Conservation (phyloP, 2,888 invertebrate genomes). For the Tiphia femorata region DNA sequence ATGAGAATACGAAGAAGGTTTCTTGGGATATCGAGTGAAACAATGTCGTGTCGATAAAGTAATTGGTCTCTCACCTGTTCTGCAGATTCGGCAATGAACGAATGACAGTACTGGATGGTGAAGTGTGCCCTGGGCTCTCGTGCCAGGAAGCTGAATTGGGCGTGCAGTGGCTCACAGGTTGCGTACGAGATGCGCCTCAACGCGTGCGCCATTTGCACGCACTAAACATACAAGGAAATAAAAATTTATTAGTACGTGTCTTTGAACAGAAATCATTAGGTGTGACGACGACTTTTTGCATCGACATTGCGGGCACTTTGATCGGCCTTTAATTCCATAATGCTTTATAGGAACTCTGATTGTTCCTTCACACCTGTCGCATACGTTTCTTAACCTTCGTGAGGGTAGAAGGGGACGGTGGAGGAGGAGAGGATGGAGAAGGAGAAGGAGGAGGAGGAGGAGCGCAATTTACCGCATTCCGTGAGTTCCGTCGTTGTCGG, state of each 20-base stretch:
- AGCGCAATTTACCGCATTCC: conserved; percentile 5
- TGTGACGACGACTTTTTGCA: not conserved
- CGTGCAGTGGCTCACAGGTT: conserved; percentile 84
- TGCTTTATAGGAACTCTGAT: not conserved
- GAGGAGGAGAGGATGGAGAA: too few species aligned
- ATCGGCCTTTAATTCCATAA: not conserved
- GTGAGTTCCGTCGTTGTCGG: not conserved
- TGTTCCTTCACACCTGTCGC: conserved; percentile 5
- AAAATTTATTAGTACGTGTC: not conserved
- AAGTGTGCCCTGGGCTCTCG: conserved; percentile 78
- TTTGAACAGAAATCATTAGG: not conserved
- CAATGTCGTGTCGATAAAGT: not conserved
- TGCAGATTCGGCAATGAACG: conserved; percentile 81
- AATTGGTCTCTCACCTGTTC: conserved; percentile 76
- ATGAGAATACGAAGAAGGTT: too few species aligned
- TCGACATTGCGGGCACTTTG: not conserved
- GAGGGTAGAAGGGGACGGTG: too few species aligned
- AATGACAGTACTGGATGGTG: conserved; percentile 84
- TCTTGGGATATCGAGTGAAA: not conserved
- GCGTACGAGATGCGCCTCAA: conserved; percentile 88
- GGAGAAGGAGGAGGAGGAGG: too few species aligned
- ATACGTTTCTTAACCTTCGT: not conserved
- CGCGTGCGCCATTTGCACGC: conserved; percentile 87
- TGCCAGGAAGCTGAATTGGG: conserved; percentile 85
- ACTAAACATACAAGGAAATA: conserved; percentile 70